phyloP scores from a whole-genome alignment of 1,140 invertebrate species.

The Orchesella cincta region DNA sequence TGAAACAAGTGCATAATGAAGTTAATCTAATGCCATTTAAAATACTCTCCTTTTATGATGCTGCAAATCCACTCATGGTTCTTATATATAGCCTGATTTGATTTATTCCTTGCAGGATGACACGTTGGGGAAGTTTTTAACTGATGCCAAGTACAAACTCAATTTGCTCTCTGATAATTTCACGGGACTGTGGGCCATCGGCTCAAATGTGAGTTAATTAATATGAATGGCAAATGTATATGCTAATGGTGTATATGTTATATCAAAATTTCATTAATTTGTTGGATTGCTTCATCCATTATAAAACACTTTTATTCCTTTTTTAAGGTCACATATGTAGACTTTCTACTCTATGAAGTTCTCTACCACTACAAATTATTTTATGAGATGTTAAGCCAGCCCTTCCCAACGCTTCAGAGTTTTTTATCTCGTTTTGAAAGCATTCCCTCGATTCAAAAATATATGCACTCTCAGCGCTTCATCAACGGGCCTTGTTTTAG shows the following conservation, averaged over 20 bases:
- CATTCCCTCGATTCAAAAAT: background rate
- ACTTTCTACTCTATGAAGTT: background rate
- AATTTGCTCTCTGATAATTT: background rate
- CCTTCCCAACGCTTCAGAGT: background rate
- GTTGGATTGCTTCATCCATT: background rate
- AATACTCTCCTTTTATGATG: too few species aligned
- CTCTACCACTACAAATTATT: background rate
- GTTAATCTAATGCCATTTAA: background rate
- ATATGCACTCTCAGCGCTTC: background rate
- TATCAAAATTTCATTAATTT: background rate
- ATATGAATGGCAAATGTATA: too few species aligned
- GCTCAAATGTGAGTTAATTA: background rate
- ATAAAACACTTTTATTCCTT: background rate
- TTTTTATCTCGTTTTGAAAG: background rate
- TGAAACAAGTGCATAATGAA: background rate
- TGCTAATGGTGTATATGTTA: background rate
- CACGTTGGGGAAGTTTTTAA: background rate
- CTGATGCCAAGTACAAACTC: background rate
- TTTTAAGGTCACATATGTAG: background rate
- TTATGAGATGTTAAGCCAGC: background rate
- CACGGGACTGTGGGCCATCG: background rate
- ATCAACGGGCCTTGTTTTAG: conserved; percentile 4
- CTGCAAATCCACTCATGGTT: too few species aligned
- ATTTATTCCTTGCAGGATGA: background rate
- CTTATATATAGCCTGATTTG: too few species aligned